A percentile compares a stretch with the other conserved stretches of the same genome.
phyloP scores from a whole-genome alignment of 2,888 invertebrate species.

The Lithophane socia region DNA sequence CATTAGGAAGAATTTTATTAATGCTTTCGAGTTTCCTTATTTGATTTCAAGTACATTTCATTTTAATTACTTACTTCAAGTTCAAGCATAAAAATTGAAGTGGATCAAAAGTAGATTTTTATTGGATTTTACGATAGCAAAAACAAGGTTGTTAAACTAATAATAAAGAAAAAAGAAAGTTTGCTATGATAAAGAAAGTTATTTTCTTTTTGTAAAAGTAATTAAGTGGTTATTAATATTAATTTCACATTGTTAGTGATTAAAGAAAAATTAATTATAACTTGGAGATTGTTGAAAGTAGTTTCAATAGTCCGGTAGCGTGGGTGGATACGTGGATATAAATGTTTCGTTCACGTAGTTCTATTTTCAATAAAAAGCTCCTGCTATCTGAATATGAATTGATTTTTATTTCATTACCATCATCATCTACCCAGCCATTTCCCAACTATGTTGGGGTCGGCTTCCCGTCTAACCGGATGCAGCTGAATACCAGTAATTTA shows the following conservation, averaged over 20 bases:
- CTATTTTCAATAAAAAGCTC: neutral
- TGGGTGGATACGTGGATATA: neutral
- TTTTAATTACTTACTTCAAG: constrained; percentile 1
- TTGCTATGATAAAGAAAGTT: neutral
- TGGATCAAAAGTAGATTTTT: constrained; percentile 15
- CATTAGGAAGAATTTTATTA: neutral
- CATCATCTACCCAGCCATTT: too few relatives aligned
- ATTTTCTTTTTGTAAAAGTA: neutral
- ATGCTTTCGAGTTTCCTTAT: neutral
- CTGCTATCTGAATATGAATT: too few relatives aligned
- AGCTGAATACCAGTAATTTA: too few relatives aligned
- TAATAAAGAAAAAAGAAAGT: neutral
- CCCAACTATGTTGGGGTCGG: too few relatives aligned
- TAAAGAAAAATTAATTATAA: neutral
- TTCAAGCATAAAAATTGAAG: neutral
- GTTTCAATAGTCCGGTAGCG: neutral
- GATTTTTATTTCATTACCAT: too few relatives aligned
- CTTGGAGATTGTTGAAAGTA: neutral
- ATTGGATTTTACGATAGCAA: constrained; percentile 1
- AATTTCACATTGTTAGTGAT: constrained; percentile 1
- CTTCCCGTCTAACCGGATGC: too few relatives aligned
- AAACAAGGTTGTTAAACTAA: neutral
- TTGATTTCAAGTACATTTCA: constrained; percentile 2
- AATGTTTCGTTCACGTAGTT: neutral
- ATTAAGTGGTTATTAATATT: neutral